A percentile compares a stretch with the other conserved stretches of the same genome.
Evolutionary conservation across 23 tunicate genomes (phyloP).

Genomic region (Phallusia fumigata): DNA sequence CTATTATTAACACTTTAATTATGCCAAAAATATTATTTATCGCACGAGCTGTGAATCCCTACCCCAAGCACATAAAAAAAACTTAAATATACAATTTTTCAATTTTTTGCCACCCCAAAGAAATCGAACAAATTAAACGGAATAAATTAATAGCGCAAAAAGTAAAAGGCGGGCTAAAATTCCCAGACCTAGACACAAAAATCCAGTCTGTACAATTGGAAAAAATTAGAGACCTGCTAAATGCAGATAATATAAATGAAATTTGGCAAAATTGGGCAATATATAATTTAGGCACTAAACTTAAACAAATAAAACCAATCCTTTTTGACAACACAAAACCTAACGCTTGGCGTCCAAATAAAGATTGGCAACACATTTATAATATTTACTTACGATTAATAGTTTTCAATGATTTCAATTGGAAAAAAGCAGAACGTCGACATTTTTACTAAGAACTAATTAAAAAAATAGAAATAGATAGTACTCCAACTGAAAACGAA

Average conservation of each 20-base stretch:
- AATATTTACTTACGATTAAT: not conserved
- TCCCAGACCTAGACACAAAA: constrained; percentile 4
- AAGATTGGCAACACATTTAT: no score
- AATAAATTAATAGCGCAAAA: no score
- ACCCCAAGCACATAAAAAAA: not conserved
- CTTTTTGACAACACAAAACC: not conserved
- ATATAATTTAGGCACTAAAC: constrained; percentile 7
- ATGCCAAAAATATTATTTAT: not conserved
- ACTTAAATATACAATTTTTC: not conserved
- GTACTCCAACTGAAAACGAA: no score
- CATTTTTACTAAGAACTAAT: not conserved
- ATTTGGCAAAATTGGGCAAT: not conserved
- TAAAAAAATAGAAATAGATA: no score
- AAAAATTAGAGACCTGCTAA: not conserved
- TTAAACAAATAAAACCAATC: not conserved
- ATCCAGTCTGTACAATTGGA: not conserved
- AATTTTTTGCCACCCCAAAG: constrained; percentile 4
- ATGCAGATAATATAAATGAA: not conserved
- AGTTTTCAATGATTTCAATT: not conserved
- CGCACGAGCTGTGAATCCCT: not conserved
- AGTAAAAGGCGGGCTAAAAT: no score
- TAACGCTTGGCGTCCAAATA: no score
- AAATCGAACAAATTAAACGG: no score
- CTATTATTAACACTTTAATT: not conserved
- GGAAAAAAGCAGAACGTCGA: not conserved